Conservation (phyloP, 2,888 invertebrate genomes). For the Pyrrhosoma nymphula region DNA sequence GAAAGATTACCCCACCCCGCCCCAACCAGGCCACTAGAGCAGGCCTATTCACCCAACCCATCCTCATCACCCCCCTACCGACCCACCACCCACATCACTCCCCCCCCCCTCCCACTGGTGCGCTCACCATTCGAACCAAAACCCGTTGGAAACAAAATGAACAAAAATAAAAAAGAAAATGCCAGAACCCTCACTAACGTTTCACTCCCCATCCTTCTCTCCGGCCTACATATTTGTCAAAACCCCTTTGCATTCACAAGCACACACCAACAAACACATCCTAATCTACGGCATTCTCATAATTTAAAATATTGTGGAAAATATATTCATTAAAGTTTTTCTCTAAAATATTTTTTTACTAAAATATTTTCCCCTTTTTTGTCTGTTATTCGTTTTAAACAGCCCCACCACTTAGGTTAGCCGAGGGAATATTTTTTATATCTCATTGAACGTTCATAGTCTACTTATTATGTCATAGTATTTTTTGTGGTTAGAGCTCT, state of each 20-base stretch:
- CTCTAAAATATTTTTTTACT: too few relatives aligned
- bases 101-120: not conserved
- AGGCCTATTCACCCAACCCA: not conserved
- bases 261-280: not conserved
- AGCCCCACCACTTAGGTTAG: too few relatives aligned
- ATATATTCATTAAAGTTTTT: not conserved
- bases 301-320: too few relatives aligned
- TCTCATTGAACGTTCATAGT: too few relatives aligned
- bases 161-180: not conserved
- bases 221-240: not conserved
- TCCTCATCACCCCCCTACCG: too few relatives aligned
- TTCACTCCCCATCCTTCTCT: not conserved
- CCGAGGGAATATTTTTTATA: too few relatives aligned
- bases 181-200: not conserved
- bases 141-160: conserved; percentile 7
- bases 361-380: too few relatives aligned
- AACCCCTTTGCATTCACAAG: not conserved
- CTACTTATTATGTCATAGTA: too few relatives aligned
- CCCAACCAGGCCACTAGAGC: not conserved
- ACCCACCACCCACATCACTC: not conserved
- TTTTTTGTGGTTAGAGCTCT: too few relatives aligned
- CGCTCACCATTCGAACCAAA: not conserved
- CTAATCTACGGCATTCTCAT: not conserved
- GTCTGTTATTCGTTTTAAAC: too few relatives aligned
- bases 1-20: conserved; percentile 9